Evolutionary conservation across 2,888 invertebrate species (phyloP).

Genomic region (Lasioglossum zephyrum): DNA sequence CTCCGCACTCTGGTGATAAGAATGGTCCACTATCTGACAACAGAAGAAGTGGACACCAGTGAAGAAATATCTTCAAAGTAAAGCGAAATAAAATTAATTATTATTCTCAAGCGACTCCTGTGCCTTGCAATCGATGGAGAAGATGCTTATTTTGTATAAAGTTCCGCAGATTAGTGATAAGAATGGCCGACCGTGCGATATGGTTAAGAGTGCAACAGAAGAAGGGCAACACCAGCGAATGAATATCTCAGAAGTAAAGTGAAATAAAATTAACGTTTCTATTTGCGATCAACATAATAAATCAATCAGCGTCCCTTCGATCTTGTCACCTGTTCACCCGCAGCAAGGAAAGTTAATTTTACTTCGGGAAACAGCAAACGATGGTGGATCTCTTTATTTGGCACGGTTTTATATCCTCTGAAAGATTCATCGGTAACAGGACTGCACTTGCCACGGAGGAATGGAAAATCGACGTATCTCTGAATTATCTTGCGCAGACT

Average conservation of each 20-base stretch:
- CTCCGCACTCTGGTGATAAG: too few species aligned
- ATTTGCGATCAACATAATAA: not conserved
- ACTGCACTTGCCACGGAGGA: constrained; percentile 43
- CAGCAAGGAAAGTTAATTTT: constrained; percentile 33
- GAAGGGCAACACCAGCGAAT: not conserved
- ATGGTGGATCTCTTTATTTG: constrained; percentile 37
- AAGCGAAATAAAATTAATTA: too few species aligned
- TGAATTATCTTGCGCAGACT: constrained; percentile 68
- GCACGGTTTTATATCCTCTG: constrained; percentile 59
- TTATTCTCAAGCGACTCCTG: too few species aligned
- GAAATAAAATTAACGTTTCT: not conserved
- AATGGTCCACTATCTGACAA: too few species aligned
- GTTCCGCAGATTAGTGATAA: too few species aligned
- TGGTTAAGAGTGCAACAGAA: too few species aligned
- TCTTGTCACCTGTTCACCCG: constrained; percentile 1
- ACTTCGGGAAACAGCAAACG: not conserved
- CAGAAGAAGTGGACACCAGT: too few species aligned
- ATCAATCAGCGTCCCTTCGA: not conserved
- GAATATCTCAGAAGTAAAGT: not conserved
- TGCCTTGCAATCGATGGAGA: too few species aligned
- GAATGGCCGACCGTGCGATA: too few species aligned
- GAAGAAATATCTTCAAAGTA: too few species aligned
- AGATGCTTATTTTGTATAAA: too few species aligned
- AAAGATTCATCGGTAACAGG: constrained; percentile 64
- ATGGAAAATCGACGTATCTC: constrained; percentile 71